Base-by-base conservation (phyloP, 2,888 invertebrate species). In the Andrena flavipes region DNA sequence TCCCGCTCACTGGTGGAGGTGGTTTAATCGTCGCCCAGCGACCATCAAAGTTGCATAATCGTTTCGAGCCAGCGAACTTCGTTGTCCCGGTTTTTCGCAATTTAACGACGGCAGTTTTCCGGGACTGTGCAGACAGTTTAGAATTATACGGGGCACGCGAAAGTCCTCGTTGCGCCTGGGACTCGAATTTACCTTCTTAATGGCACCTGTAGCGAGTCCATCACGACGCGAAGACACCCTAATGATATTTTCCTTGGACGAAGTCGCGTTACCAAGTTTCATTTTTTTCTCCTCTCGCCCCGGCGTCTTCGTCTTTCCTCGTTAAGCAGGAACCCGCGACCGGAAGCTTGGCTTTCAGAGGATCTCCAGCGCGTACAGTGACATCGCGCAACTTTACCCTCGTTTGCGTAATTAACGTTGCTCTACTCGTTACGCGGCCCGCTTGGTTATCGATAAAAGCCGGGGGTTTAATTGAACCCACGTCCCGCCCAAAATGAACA, bases 331-430 rank as follows among this genome's bases (percentile, higher is more conserved):
- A 65, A 77, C 78, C 65, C 76, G 80, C 62, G 78, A 80, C 65
- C 80, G 80, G 80, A 80, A 71, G 71, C 65, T 10, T 13, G 49
- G 60, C 48, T 77, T 65, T 54, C 60, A 33, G n/a, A 6, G 23
- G 49, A 67, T 80, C 30, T 59, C 20, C 30, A 20, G 30, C 35
- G 30, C 8, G 20, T 5, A 13, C 35, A 29, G 59, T 54, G 56
- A 63, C 54, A n/a, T 16, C 59, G 64, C 30, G 69, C 72, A 42
- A 49, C 42, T 85, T 80, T 74, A 72, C 42, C 67, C 80, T 69
- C 33, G 69, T 77, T 81, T 68, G 56, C 60, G 48, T 74, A 84
- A 80, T 76, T 84, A 84, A 71, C 20, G 26, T 63, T 35, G 35
- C 60, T n/a, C 16, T 42, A n/a, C 48, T 54, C 51, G 54, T 68